Evolutionary conservation across 2,797 vertebrate species (phyloP).

Genomic region (Threskiornis aethiopicus): DNA sequence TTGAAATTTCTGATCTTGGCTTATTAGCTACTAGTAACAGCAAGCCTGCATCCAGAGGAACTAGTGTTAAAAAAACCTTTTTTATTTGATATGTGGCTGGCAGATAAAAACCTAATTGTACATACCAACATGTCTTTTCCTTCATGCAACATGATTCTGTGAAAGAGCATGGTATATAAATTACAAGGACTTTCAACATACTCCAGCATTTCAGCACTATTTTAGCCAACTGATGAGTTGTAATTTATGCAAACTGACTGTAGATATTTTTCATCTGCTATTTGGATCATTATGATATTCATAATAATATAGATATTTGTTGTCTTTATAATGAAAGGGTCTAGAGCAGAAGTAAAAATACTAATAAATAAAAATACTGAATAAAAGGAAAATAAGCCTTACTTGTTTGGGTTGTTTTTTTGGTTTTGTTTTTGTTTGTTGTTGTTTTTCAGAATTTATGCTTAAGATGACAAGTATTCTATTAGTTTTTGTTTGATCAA

Average conservation of each 20-base stretch:
- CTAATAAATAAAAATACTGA: background rate
- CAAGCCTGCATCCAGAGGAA: background rate
- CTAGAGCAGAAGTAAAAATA: background rate
- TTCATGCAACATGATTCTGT: background rate
- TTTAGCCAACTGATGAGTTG: background rate
- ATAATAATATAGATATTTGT: background rate
- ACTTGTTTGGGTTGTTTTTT: background rate
- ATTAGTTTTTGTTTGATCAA: background rate
- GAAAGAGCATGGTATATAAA: background rate
- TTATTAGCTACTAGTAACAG: background rate
- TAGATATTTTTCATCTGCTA: background rate
- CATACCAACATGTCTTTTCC: background rate
- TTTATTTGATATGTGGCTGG: background rate
- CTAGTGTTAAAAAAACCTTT: background rate
- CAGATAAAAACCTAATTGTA: background rate
- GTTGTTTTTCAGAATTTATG: background rate
- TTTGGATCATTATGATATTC: background rate
- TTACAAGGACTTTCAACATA: background rate
- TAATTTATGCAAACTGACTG: background rate
- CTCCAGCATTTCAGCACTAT: background rate
- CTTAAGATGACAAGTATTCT: background rate
- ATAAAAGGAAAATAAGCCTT: background rate
- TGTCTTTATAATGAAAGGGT: background rate
- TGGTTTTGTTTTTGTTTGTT: no score
- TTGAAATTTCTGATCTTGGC: background rate